phyloP scores from a whole-genome alignment of 1,140 invertebrate species.

The Drosophila auraria region DNA sequence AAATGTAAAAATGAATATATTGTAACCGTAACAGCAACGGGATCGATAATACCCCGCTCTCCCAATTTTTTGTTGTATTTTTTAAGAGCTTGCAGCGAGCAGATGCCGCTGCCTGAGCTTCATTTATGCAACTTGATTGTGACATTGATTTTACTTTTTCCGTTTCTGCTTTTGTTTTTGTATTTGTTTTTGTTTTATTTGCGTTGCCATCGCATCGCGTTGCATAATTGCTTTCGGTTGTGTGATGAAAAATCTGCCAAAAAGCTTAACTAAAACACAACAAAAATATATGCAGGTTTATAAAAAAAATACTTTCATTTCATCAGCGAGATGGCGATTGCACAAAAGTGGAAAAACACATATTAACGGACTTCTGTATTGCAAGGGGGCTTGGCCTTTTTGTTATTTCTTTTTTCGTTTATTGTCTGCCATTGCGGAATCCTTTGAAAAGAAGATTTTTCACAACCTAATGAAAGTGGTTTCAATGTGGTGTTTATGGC shows the following conservation, averaged over 20 bases:
- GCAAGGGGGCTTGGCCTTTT: conserved; percentile 1
- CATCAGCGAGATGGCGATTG: conserved; percentile 13
- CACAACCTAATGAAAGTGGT: conserved; percentile 28
- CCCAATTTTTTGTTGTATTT: neutral
- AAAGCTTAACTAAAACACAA: conserved; percentile 19
- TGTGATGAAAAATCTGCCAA: conserved; percentile 39
- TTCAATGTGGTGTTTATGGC: conserved; percentile 8
- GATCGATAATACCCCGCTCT: conserved; percentile 18
- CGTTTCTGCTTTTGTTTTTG: conserved; percentile 5
- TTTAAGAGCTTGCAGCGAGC: conserved; percentile 2
- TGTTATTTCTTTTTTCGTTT: neutral
- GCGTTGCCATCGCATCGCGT: conserved; percentile 12
- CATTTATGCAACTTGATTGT: conserved; percentile 69
- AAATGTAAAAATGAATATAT: conserved; percentile 48
- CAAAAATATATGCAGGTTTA: neutral
- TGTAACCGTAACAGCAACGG: conserved; percentile 51
- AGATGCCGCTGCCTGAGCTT: conserved; percentile 34
- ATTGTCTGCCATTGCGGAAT: neutral
- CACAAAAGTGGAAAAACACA: conserved; percentile 29
- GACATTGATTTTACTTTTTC: conserved; percentile 60
- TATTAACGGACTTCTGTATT: conserved; percentile 25
- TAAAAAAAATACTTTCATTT: conserved; percentile 22
- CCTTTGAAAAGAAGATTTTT: conserved; percentile 22
- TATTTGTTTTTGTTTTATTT: conserved; percentile 8
- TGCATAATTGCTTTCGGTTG: conserved; percentile 49